Conservation (phyloP, 2,113 vertebrate species). For the Lycaon pictus region DNA sequence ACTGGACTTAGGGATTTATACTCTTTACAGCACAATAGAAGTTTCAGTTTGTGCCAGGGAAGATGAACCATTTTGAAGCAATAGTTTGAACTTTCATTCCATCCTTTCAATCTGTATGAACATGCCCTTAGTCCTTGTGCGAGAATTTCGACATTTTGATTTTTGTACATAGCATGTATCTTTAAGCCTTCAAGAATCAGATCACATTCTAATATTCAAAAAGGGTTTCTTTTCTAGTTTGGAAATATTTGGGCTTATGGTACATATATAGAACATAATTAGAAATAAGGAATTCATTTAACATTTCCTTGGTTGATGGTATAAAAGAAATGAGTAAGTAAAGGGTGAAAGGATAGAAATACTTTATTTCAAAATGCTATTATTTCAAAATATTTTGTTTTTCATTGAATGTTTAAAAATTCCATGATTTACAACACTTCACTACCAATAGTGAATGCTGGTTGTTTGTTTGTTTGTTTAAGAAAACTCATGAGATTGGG, state of each 20-base stretch:
- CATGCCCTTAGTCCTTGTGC: background rate
- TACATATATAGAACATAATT: background rate
- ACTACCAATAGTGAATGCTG: background rate
- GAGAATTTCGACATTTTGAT: background rate
- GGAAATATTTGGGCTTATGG: background rate
- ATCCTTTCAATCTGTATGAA: background rate
- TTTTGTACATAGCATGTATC: background rate
- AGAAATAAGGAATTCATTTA: background rate
- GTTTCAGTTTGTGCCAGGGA: background rate
- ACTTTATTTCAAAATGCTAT: conserved; percentile 21
- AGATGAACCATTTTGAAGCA: background rate
- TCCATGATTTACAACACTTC: background rate
- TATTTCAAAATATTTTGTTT: conserved; percentile 1
- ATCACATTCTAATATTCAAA: background rate
- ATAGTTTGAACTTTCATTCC: background rate
- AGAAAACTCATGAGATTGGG: background rate
- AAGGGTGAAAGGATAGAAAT: background rate
- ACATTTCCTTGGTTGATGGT: background rate
- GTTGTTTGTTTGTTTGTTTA: background rate
- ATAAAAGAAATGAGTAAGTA: background rate
- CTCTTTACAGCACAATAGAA: background rate
- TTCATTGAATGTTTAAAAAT: conserved; percentile 5
- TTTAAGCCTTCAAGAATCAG: background rate
- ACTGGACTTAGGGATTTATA: background rate
- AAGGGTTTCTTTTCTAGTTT: background rate